Base-by-base conservation (phyloP, 2,797 vertebrate genomes). In the Onychomys leucogaster region DNA sequence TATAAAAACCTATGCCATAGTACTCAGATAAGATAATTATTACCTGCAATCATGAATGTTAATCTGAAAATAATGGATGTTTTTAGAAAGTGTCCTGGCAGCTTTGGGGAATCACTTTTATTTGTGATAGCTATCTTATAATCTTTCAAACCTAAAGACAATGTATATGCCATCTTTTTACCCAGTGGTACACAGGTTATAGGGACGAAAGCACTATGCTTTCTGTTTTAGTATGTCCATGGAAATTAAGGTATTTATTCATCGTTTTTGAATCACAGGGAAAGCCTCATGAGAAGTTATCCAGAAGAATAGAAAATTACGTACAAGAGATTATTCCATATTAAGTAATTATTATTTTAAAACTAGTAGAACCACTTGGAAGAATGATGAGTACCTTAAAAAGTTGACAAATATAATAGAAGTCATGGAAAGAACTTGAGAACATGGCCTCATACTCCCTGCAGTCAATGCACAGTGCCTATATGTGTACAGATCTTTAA, bases 91-190 rank as follows among this genome's bases (percentile, higher is more conserved):
- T 76, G 9, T 41, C 52, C 88, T 46, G 11, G 63, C 2, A 78
- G 55, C 83, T 19, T 78, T 90, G 37, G 92, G n/a, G 10, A 94
- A 91, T 59, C 10, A 94, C 37, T 82, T 91, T 13, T 65, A 73
- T 21, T 41, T 9, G n/a, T 90, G 34, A 87, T 19, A 92, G 46
- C 75, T 73, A 6, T 78, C 16, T 61, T 95, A n/a, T 12, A 83
- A 94, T 84, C 8, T 81, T 80, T 94, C 46, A 82, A 49, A 2
- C 49, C 5, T 52, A 37, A 86, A 67, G 77, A 23, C 63, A 88
- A 69, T 57, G 16, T 7, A 49, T 21, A 82, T 0, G 37, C 9
- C 82, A 32, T 32, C 1, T 94, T 16, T 55, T 73, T 61, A 46
- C 46, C 6, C 71, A 76, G 27, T 77, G 43, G 1, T 55, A 55